These are phyloP conservation scores for Diorhabda carinulata DNA, from an alignment of 1,140 invertebrate genomes.

Conservation along the genomic window DNA sequence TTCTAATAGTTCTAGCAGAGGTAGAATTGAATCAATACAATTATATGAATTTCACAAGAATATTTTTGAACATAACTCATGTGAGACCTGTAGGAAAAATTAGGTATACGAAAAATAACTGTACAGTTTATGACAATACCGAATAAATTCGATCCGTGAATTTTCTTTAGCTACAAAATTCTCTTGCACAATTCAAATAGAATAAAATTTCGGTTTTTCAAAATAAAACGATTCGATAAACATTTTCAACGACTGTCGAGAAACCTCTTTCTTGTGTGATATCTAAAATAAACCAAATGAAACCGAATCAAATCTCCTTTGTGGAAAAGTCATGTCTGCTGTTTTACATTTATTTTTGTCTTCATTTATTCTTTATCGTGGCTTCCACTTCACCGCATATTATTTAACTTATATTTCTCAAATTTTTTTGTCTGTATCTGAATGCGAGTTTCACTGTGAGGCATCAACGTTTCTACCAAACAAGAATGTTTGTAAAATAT, in stretches of 20 bases:
- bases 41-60: no score
- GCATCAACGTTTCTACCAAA: no score
- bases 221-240: slow-evolving; percentile 3
- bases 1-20: no score
- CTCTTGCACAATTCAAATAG: not conserved
- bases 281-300: slow-evolving; percentile 18
- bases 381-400: slow-evolving; percentile 17
- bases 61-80: no score
- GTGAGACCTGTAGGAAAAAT: no score
- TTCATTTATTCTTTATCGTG: slow-evolving; percentile 31
- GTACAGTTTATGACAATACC: no score
- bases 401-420: not conserved
- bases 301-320: slow-evolving; percentile 29
- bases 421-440: no score
- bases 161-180: not conserved
- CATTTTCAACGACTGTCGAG: slow-evolving; percentile 1
- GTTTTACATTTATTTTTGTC: slow-evolving; percentile 26
- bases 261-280: not conserved
- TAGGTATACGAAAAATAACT: no score
- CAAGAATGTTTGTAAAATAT: no score
- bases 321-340: slow-evolving; percentile 24
- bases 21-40: no score
- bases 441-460: no score
- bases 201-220: not conserved
- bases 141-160: not conserved